Conservation (phyloP, 2,888 invertebrate species). For the Keiferia lycopersicella region DNA sequence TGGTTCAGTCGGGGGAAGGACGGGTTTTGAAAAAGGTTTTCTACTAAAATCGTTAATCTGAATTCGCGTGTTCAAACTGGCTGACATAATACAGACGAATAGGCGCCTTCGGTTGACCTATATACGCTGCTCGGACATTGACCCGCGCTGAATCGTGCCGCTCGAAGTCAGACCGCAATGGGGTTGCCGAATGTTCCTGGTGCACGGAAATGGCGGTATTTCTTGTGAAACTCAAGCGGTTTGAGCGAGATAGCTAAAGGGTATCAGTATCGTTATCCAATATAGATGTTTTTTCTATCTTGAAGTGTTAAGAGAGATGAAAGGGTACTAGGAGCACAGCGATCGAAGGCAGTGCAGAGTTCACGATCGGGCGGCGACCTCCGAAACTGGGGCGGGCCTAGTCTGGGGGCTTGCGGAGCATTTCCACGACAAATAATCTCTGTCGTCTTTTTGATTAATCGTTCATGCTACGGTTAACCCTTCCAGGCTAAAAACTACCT, state of each 20-base stretch:
- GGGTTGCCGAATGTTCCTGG: conserved; percentile 46
- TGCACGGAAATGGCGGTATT: conserved; percentile 10
- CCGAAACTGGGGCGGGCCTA: conserved; percentile 67
- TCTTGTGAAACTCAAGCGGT: background rate
- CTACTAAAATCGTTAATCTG: conserved; percentile 47
- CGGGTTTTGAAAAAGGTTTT: conserved; percentile 47
- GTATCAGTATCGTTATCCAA: background rate
- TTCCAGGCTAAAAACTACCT: background rate
- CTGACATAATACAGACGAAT: conserved; percentile 71
- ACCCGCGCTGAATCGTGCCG: conserved; percentile 63
- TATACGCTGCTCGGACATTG: conserved; percentile 71
- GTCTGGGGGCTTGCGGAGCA: conserved; percentile 55
- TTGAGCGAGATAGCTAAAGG: background rate
- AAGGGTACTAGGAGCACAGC: conserved; percentile 43
- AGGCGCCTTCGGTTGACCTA: conserved; percentile 77
- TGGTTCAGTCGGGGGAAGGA: conserved; percentile 51
- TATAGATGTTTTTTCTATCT: background rate
- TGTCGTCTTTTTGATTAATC: conserved; percentile 36
- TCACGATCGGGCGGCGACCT: conserved; percentile 76
- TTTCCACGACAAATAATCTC: conserved; percentile 47
- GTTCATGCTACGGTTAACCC: background rate
- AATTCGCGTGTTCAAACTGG: conserved; percentile 53
- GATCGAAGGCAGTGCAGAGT: conserved; percentile 63
- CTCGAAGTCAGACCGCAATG: conserved; percentile 45
- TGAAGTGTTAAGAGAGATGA: background rate